These are phyloP conservation scores for Drosophila falleni DNA, from an alignment of 2,888 invertebrate species.

Conservation along the genomic window DNA sequence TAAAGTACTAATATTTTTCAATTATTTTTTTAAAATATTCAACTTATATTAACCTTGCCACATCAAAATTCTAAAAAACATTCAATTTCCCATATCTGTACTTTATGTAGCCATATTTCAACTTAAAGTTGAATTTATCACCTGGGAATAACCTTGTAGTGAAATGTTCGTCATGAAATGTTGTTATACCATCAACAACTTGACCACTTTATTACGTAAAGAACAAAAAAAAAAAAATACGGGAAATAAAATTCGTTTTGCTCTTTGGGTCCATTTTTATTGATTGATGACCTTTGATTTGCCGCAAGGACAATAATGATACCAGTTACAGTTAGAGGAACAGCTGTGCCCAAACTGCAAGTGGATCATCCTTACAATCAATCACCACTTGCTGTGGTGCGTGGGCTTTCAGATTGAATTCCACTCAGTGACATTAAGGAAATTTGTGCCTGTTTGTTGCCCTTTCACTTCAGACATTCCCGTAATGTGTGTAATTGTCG, in stretches of 20 bases:
- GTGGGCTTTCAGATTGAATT: conserved; percentile 28
- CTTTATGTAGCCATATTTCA: conserved; percentile 24
- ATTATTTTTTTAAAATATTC: not conserved
- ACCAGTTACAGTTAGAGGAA: conserved; percentile 4
- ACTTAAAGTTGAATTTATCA: conserved; percentile 34
- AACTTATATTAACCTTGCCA: not conserved
- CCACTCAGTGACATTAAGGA: conserved; percentile 17
- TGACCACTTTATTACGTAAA: conserved; percentile 37
- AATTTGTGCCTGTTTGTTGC: conserved; percentile 20
- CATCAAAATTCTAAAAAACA: not conserved
- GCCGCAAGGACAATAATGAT: conserved; percentile 4
- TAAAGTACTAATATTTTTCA: not conserved
- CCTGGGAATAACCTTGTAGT: conserved; percentile 1
- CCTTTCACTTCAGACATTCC: conserved; percentile 23
- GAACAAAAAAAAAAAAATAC: not conserved
- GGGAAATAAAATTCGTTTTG: conserved; percentile 26
- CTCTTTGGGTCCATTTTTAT: conserved; percentile 21
- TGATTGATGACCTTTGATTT: conserved; percentile 47
- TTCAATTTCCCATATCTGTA: not conserved
- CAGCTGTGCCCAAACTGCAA: conserved; percentile 18
- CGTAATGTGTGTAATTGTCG: conserved; percentile 29
- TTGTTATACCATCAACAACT: conserved; percentile 12
- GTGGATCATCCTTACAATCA: conserved; percentile 35
- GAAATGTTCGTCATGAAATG: not conserved
- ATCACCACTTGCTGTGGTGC: conserved; percentile 30